These are phyloP conservation scores for Conus ventricosus DNA, from an alignment of 1,140 invertebrate species.

Conservation along the genomic window DNA sequence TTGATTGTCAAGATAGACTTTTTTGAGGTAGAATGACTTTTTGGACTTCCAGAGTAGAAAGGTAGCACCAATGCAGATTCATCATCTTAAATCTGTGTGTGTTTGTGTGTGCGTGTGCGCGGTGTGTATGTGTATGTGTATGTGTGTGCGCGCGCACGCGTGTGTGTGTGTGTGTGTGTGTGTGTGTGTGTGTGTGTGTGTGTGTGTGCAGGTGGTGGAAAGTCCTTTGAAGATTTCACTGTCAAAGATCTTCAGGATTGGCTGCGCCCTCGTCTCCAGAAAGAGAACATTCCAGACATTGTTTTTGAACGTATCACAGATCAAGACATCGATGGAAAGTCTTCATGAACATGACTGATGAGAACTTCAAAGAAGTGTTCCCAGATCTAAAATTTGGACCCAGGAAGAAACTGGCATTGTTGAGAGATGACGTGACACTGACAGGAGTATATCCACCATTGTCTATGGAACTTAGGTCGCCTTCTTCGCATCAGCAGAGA, in stretches of 20 bases:
- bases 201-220: not conserved
- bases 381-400: conserved; percentile 41
- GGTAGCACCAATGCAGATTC: not conserved
- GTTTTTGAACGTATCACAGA: conserved; percentile 34
- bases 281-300: not conserved
- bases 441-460: conserved; percentile 4
- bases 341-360: conserved; percentile 42
- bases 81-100: not conserved
- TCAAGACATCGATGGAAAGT: conserved; percentile 47
- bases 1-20: no score
- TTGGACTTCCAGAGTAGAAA: no score
- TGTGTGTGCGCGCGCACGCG: not conserved
- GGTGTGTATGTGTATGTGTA: not conserved
- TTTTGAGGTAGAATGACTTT: no score
- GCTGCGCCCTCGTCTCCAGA: conserved; percentile 6
- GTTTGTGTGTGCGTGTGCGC: no score
- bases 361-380: conserved; percentile 43
- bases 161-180: not conserved
- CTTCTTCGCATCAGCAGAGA: not conserved
- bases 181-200: conserved; percentile 7
- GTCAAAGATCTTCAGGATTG: conserved; percentile 21
- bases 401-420: conserved; percentile 35
- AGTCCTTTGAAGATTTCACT: conserved; percentile 7
- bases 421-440: conserved; percentile 37
- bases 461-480: not conserved